These are phyloP conservation scores for Myotis myotis DNA, from an alignment of 2,797 vertebrate species.

Conservation along the genomic window DNA sequence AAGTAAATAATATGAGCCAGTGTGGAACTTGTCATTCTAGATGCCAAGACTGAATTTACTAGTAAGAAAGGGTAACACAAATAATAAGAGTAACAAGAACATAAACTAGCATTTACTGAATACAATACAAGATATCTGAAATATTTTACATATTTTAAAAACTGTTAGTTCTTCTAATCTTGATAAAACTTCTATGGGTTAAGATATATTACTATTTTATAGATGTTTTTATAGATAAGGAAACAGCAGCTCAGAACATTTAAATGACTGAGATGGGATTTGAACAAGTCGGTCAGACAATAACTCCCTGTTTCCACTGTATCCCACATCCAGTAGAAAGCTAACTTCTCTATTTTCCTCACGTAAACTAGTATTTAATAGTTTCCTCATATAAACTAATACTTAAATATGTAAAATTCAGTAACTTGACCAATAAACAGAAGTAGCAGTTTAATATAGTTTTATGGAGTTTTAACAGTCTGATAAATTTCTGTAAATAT, in stretches of 20 bases:
- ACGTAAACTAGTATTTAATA: background rate
- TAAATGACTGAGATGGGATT: background rate
- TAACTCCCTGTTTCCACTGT: background rate
- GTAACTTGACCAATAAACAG: background rate
- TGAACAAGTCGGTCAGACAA: background rate
- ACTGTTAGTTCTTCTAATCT: background rate
- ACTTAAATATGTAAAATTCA: background rate
- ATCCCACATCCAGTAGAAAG: background rate
- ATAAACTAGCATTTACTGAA: constrained; percentile 1
- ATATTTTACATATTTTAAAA: constrained; percentile 7
- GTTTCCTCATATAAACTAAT: background rate
- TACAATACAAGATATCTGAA: background rate
- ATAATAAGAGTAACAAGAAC: constrained; percentile 27
- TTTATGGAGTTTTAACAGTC: background rate
- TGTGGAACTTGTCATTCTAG: constrained; percentile 31
- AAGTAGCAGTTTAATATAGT: background rate
- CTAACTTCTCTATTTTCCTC: background rate
- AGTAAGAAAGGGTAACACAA: background rate
- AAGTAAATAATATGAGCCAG: constrained; percentile 20
- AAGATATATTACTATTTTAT: background rate
- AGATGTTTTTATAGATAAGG: background rate
- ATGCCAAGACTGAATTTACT: constrained; percentile 21
- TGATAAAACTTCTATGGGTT: background rate
- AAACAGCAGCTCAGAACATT: background rate
- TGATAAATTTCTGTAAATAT: background rate